A percentile compares a stretch with the other conserved stretches of the same genome.
Conservation (phyloP, 2,113 vertebrate genomes). For the Myanophis thanlyinensis region DNA sequence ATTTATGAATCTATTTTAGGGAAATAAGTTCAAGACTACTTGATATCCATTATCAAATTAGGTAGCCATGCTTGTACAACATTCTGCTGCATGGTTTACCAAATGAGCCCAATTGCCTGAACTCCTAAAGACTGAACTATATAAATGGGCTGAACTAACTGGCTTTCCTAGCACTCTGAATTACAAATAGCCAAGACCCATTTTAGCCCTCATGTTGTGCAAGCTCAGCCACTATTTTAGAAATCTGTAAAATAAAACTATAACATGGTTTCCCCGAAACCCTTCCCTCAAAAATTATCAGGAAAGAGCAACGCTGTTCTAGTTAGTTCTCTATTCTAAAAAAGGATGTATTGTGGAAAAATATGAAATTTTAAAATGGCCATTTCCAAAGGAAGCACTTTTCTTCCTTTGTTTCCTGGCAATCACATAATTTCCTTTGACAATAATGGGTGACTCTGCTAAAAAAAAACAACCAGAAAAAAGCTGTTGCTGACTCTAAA, state of each 20-base stretch:
- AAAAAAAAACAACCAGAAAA: background rate
- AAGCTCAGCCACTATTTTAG: background rate
- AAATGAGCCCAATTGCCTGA: background rate
- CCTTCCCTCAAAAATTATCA: background rate
- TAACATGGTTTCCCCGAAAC: background rate
- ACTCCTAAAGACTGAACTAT: background rate
- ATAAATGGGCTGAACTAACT: background rate
- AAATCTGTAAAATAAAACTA: background rate
- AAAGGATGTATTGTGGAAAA: background rate
- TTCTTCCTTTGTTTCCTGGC: background rate
- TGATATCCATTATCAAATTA: background rate
- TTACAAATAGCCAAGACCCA: background rate
- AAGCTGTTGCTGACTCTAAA: background rate
- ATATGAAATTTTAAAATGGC: background rate
- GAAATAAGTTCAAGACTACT: background rate
- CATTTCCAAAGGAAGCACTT: background rate
- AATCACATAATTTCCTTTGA: background rate
- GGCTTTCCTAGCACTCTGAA: background rate
- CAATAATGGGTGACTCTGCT: background rate
- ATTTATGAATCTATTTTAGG: background rate
- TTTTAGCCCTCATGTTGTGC: background rate
- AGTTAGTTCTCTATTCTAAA: background rate
- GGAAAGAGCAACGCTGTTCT: background rate
- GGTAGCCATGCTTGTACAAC: background rate
- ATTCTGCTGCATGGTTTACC: background rate